Percentiles rank a stretch among this genome's conserved stretches.
Evolutionary conservation across 1,140 invertebrate species (phyloP).

Genomic region (Leucophenga varia): DNA sequence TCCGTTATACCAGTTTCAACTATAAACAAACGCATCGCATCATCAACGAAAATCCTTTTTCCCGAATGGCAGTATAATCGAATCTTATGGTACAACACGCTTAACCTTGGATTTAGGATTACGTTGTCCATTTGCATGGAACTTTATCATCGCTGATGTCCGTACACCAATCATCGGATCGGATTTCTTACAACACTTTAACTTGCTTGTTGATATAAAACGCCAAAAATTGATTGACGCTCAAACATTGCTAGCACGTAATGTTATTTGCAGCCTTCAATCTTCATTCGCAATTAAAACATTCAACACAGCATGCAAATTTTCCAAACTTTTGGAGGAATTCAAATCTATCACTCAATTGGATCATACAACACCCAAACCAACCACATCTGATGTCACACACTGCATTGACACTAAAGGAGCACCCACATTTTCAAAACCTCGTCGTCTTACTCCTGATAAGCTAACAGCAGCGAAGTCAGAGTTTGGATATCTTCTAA

Average conservation of each 20-base stretch:
- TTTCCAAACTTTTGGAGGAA: too few relatives aligned
- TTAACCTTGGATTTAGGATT: constrained; percentile 44
- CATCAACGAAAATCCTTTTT: neutral
- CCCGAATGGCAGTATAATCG: constrained; percentile 29
- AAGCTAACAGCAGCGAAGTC: constrained; percentile 38
- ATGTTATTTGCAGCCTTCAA: too few relatives aligned
- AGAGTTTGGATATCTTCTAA: constrained; percentile 48
- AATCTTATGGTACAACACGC: constrained; percentile 40
- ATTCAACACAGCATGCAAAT: too few relatives aligned
- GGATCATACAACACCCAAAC: neutral
- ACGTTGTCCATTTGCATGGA: constrained; percentile 45
- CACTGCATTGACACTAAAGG: neutral
- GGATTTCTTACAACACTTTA: constrained; percentile 47
- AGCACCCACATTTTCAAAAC: neutral
- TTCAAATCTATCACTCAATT: neutral
- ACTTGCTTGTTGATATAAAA: constrained; percentile 34
- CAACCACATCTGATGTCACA: neutral
- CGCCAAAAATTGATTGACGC: neutral
- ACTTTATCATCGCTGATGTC: constrained; percentile 55
- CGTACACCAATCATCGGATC: constrained; percentile 51
- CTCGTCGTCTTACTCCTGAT: constrained; percentile 48
- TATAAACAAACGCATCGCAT: too few relatives aligned
- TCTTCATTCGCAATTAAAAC: neutral
- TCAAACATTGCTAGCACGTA: neutral
- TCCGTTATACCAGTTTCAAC: constrained; percentile 21